A percentile compares a stretch with the other conserved stretches of the same genome.
These are phyloP conservation scores for Rhinopomastus cyanomelas DNA, from an alignment of 2,113 vertebrate genomes.

Conservation along the genomic window DNA sequence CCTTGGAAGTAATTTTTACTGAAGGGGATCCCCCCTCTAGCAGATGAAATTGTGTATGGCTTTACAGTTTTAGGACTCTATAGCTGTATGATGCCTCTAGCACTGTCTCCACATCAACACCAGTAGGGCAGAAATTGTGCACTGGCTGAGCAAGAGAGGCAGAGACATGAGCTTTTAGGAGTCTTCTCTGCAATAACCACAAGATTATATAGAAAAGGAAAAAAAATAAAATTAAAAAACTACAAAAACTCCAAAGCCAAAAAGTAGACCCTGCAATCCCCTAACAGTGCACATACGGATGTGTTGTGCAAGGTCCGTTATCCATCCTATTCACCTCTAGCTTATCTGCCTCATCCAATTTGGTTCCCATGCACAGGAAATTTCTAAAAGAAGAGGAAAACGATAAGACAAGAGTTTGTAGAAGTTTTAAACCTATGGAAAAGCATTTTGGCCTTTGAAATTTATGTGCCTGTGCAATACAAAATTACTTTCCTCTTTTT, in stretches of 20 bases:
- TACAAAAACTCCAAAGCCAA: background rate
- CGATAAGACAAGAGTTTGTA: background rate
- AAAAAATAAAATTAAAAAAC: too few species aligned
- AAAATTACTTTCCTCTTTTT: background rate
- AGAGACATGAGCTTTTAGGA: accelerated
- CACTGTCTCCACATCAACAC: background rate
- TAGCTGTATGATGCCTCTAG: background rate
- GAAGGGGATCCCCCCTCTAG: too few species aligned
- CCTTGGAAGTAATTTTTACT: background rate
- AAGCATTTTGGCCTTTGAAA: background rate
- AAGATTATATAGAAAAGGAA: background rate
- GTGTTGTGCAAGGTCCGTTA: background rate
- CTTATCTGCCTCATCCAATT: background rate
- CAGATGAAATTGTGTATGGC: background rate
- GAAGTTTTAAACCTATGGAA: background rate
- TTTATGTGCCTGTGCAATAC: accelerated
- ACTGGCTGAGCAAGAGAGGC: background rate
- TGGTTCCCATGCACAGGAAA: background rate
- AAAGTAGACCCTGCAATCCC: too few species aligned
- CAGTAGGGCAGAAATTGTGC: background rate
- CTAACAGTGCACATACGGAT: accelerated
- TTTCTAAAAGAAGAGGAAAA: background rate
- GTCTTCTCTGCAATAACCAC: background rate
- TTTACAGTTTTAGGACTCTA: background rate
- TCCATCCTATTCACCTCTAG: background rate